A percentile compares a stretch with the other conserved stretches of the same genome.
Conservation (phyloP, 2,888 invertebrate genomes). For the Alsophila aescularia region DNA sequence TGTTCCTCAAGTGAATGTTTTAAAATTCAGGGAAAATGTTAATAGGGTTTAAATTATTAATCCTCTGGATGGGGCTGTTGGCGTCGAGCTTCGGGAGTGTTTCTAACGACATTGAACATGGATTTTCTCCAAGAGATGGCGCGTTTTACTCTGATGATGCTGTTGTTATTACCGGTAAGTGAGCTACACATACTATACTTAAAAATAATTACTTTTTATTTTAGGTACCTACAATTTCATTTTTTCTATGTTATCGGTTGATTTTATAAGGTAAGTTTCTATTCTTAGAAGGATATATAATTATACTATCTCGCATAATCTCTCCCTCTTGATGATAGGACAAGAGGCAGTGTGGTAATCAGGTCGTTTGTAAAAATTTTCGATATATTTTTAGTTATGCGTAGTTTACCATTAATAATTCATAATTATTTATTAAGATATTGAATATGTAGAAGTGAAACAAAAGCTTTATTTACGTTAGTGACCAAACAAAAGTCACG, state of each 20-base stretch:
- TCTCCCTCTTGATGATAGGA: too few relatives aligned
- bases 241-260: too few relatives aligned
- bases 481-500: conserved; percentile 25
- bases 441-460: conserved; percentile 10
- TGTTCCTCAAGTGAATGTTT: conserved; percentile 54
- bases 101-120: conserved; percentile 50
- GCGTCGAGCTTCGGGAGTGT: conserved; percentile 64
- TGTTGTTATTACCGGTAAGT: conserved; percentile 78
- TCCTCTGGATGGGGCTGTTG: conserved; percentile 60
- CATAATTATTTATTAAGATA: conserved; percentile 1
- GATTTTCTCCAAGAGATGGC: conserved; percentile 72
- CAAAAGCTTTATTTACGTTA: conserved; percentile 30
- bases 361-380: too few relatives aligned
- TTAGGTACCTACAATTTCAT: too few relatives aligned
- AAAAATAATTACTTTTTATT: neutral
- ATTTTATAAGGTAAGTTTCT: neutral
- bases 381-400: neutral
- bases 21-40: conserved; percentile 52
- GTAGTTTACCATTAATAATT: neutral
- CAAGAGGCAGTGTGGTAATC: too few relatives aligned
- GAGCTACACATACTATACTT: neutral
- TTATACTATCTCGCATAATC: too few relatives aligned
- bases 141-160: conserved; percentile 77
- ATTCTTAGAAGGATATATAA: too few relatives aligned
- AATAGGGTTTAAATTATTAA: conserved; percentile 56